Conservation (phyloP, 2,113 vertebrate species). For the Prunella himalayana region DNA sequence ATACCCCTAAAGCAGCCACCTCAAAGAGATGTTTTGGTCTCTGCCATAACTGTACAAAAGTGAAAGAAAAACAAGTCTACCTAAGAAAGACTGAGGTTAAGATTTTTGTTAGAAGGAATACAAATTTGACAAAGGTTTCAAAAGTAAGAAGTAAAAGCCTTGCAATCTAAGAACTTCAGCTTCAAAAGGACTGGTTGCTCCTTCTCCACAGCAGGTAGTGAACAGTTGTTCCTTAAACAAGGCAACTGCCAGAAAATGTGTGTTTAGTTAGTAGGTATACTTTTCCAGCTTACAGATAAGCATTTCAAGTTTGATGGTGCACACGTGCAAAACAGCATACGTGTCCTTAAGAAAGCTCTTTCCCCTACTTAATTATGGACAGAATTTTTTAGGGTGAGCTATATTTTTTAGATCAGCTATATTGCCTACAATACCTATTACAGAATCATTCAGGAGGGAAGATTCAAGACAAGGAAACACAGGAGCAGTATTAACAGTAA, state of each 20-base stretch:
- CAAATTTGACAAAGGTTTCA: neutral
- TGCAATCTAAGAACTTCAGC: neutral
- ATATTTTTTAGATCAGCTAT: neutral
- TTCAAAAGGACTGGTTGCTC: neutral
- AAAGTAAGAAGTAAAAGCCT: neutral
- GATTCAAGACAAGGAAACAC: neutral
- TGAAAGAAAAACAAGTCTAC: neutral
- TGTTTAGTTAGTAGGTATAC: neutral
- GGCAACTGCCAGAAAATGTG: neutral
- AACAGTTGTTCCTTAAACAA: neutral
- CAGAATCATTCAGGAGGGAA: neutral
- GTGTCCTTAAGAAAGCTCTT: neutral
- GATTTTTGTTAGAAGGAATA: neutral
- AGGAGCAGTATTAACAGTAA: neutral
- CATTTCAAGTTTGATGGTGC: neutral
- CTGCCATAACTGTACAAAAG: neutral
- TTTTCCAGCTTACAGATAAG: neutral
- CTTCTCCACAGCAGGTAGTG: neutral
- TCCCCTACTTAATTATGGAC: neutral
- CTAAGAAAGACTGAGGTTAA: neutral
- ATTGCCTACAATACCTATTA: neutral
- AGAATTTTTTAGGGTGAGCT: neutral
- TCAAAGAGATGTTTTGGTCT: neutral
- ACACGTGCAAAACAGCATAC: neutral
- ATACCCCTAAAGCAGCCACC: neutral